Evolutionary conservation across 2,888 invertebrate species (phyloP).

Genomic region (Agonopterix alstromeriana): DNA sequence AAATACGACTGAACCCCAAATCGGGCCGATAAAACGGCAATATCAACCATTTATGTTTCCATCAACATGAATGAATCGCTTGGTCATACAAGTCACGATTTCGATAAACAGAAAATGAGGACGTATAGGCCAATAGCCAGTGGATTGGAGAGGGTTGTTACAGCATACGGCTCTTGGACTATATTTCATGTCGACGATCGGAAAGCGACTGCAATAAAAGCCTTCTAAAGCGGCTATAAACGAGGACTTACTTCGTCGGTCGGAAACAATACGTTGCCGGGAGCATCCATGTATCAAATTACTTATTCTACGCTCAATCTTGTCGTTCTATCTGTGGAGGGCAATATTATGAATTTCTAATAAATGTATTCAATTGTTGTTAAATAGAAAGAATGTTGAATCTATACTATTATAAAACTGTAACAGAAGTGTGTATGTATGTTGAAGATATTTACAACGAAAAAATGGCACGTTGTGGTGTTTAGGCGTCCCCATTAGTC

Average conservation of each 20-base stretch:
- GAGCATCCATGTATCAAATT: constrained; percentile 20
- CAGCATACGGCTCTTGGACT: constrained; percentile 18
- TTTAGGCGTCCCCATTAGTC: no score
- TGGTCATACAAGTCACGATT: constrained; percentile 52
- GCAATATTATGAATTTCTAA: no score
- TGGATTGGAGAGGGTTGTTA: constrained; percentile 40
- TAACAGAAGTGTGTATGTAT: no score
- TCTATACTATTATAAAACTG: no score
- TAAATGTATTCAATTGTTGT: no score
- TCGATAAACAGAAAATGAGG: constrained; percentile 52
- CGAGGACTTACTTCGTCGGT: constrained; percentile 13
- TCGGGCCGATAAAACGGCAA: no score
- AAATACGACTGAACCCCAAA: no score
- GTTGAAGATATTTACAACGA: no score
- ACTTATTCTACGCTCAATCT: constrained; percentile 8
- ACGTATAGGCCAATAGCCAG: constrained; percentile 34
- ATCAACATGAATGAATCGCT: neutral
- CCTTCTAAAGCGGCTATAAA: constrained; percentile 36
- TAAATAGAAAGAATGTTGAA: no score
- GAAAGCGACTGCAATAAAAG: constrained; percentile 38
- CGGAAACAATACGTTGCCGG: constrained; percentile 1
- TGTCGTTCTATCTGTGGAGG: no score
- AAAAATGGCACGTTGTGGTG: no score
- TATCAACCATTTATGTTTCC: no score
- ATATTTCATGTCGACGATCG: constrained; percentile 41